Evolutionary conservation across 2,113 vertebrate species (phyloP).

Genomic region (Emydocephalus ijimae): DNA sequence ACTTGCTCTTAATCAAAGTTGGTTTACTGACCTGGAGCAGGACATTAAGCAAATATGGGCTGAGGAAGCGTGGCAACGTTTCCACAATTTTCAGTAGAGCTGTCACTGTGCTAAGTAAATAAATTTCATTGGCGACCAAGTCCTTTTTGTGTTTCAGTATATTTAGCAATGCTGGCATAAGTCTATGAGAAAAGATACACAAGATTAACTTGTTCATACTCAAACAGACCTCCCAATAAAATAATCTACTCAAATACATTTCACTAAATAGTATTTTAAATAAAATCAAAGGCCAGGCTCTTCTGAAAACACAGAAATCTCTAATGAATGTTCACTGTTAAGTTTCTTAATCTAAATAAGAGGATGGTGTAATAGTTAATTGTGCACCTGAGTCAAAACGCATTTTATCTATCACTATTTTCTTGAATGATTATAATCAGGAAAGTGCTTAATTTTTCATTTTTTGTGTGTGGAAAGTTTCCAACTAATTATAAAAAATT

Average conservation of each 20-base stretch:
- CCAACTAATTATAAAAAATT: neutral
- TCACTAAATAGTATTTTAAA: neutral
- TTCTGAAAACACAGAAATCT: neutral
- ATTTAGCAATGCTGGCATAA: slow-evolving; percentile 84
- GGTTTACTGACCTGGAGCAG: slow-evolving; percentile 73
- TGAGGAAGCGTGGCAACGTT: slow-evolving; percentile 88
- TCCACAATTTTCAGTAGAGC: slow-evolving; percentile 86
- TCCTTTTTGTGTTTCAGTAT: slow-evolving; percentile 75
- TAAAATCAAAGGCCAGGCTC: neutral
- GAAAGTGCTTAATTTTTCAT: neutral
- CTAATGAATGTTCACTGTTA: neutral
- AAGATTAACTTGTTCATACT: slow-evolving; percentile 22
- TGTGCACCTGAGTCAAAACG: neutral
- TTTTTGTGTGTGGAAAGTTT: neutral
- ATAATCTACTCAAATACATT: neutral
- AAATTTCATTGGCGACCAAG: slow-evolving; percentile 79
- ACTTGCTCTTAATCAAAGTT: neutral
- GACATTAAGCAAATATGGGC: slow-evolving; percentile 85
- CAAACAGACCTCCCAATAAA: neutral
- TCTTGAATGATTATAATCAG: neutral
- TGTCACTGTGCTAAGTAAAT: slow-evolving; percentile 86
- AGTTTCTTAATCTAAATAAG: neutral
- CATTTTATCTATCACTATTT: neutral
- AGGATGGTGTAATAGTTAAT: neutral
- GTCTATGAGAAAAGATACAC: slow-evolving; percentile 61